Base-by-base conservation (phyloP, 2,888 invertebrate genomes). In the Microplitis deprimator region DNA sequence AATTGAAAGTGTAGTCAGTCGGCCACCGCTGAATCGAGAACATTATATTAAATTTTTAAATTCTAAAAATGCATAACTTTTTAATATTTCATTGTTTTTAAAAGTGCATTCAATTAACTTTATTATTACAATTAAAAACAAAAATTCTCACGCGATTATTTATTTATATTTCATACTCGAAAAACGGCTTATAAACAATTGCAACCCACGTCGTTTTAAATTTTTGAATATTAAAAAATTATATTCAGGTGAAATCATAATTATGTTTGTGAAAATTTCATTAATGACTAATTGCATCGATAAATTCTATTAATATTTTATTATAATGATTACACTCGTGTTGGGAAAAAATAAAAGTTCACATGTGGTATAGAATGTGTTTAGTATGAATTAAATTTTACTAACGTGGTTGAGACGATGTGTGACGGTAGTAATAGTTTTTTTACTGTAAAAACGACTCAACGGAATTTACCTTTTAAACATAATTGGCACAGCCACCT, bases 401-500 rank as follows among this genome's bases (percentile, higher is more conserved):
- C n/a, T 64, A 64, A 20, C 8, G 13, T 50, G 13, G 13, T 50
- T 5, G 10, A 64, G 74, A 85, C 20, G 39, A 76, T 73, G 72
- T 73, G 64, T 41, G 73, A 62, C 39, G 60, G 29, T 68, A 60
- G 8, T 81, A 84, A 83, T 76, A 60, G 79, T 80, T 77, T 73
- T 79, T 41, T 76, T 79, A 60, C 64, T 80, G 80, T 82, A 81
- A 81, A 83, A 81, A 76, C 82, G 84, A 69, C 84, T 84, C 78
- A 83, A 84, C 79, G 82, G 83, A 77, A 86, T 79, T 80, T 82
- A 74, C 84, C 86, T 78, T 87, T 85, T 86, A 86, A 89, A 77
- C 89, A 89, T 85, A 89, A 89, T 86, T 89, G 89, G 89, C 89
- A 89, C 80, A 86, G 86, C 50, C 81, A 81, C 80, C 84, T 88